A percentile compares a stretch with the other conserved stretches of the same genome.
phyloP scores from a whole-genome alignment of 2,888 invertebrate genomes.

The Ctenicera cuprea region DNA sequence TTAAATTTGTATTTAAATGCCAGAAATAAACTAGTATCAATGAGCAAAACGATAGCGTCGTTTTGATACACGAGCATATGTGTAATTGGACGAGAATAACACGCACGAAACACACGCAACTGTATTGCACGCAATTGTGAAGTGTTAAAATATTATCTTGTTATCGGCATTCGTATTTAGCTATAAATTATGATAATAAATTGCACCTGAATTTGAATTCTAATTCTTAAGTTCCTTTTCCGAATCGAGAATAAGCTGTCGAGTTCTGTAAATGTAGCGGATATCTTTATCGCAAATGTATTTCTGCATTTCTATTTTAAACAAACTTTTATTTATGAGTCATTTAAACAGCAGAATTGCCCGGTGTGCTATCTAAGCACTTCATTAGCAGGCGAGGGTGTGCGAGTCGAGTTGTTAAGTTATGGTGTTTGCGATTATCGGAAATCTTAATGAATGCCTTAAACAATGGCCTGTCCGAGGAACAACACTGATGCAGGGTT shows the following conservation, averaged over 20 bases:
- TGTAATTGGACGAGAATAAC: slow-evolving; percentile 57
- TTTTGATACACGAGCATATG: slow-evolving; percentile 58
- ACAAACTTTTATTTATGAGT: slow-evolving; percentile 65
- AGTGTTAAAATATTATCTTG: slow-evolving; percentile 63
- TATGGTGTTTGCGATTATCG: slow-evolving; percentile 69
- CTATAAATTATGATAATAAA: slow-evolving; percentile 58
- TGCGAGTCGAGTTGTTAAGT: slow-evolving; percentile 64
- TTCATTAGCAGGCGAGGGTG: slow-evolving; percentile 67
- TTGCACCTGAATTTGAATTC: slow-evolving; percentile 55
- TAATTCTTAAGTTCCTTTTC: slow-evolving; percentile 37
- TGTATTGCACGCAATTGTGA: slow-evolving; percentile 57
- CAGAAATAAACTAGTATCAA: slow-evolving; percentile 39
- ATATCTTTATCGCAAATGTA: slow-evolving; percentile 43
- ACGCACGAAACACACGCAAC: slow-evolving; percentile 54
- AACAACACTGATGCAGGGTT: slow-evolving; percentile 48
- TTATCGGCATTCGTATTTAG: slow-evolving; percentile 56
- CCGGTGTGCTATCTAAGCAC: slow-evolving; percentile 67
- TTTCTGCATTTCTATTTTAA: slow-evolving; percentile 49
- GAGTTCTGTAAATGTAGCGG: slow-evolving; percentile 32
- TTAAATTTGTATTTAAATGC: slow-evolving; percentile 31
- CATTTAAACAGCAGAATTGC: slow-evolving; percentile 67
- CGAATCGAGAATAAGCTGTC: slow-evolving; percentile 38
- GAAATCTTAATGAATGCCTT: slow-evolving; percentile 69
- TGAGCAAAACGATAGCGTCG: slow-evolving; percentile 53
- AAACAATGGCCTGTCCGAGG: slow-evolving; percentile 64